A percentile compares a stretch with the other conserved stretches of the same genome.
These are phyloP conservation scores for Diadophis punctatus DNA, from an alignment of 2,113 vertebrate species.

Conservation along the genomic window DNA sequence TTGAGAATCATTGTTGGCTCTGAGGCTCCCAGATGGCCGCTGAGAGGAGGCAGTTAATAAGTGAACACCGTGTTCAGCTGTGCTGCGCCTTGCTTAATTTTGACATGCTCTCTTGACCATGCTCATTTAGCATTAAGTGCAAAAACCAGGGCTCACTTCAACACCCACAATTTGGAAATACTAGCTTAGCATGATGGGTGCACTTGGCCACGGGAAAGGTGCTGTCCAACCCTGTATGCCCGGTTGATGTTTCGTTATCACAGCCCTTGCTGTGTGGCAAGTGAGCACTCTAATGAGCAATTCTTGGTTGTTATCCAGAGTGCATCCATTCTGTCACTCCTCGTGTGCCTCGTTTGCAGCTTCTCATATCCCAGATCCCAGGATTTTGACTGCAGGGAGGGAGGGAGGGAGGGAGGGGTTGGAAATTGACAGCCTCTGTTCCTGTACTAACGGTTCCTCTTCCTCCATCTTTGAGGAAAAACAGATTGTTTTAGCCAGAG, in stretches of 20 bases:
- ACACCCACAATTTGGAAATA: not conserved
- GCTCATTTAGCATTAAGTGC: not conserved
- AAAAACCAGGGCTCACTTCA: not conserved
- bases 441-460: not conserved
- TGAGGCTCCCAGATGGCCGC: not conserved
- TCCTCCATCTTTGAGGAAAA: not conserved
- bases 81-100: not conserved
- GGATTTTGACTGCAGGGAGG: not conserved
- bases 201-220: not conserved
- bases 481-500: not conserved
- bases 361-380: not conserved
- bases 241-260: not conserved
- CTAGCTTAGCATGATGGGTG: not conserved
- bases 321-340: not conserved
- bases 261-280: not conserved
- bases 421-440: not conserved
- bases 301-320: not conserved
- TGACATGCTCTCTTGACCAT: not conserved
- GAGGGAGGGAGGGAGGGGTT: accelerated
- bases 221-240: not conserved
- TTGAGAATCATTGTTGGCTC: not conserved
- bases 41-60: not conserved
- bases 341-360: not conserved
- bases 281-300: not conserved
- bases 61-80: not conserved